These are phyloP conservation scores for Eupsittula cactorum DNA, from an alignment of 2,113 vertebrate species.

Conservation along the genomic window DNA sequence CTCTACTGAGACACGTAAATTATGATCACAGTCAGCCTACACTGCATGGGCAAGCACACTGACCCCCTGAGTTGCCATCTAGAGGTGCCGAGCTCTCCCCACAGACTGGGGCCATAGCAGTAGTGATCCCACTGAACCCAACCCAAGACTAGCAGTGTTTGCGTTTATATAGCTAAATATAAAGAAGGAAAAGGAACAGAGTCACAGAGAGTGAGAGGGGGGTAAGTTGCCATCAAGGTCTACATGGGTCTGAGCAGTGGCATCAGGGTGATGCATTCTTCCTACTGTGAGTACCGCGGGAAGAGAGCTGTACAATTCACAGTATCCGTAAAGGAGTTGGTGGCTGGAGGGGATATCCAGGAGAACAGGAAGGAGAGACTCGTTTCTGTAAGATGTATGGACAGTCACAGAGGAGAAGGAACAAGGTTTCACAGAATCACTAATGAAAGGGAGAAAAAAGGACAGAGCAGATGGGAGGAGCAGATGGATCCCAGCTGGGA, in stretches of 20 bases:
- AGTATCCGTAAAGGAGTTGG: background rate
- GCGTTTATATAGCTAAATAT: background rate
- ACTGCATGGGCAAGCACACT: background rate
- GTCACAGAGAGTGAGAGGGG: background rate
- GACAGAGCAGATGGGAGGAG: slow-evolving; percentile 20
- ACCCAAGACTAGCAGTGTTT: background rate
- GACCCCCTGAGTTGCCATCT: background rate
- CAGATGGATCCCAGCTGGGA: slow-evolving; percentile 44
- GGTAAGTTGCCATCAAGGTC: background rate
- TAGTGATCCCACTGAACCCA: background rate
- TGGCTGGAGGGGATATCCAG: background rate
- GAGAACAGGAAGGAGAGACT: background rate
- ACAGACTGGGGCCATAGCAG: background rate
- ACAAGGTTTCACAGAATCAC: background rate
- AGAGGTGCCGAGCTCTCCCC: background rate
- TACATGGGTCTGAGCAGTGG: rapidly evolving
- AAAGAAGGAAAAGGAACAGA: background rate
- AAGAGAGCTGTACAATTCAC: background rate
- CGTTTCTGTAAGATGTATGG: background rate
- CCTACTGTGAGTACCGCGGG: background rate
- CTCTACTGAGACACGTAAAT: background rate
- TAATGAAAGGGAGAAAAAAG: background rate
- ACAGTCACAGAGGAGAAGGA: background rate
- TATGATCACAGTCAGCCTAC: background rate
- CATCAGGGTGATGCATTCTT: background rate